A percentile compares a stretch with the other conserved stretches of the same genome.
phyloP scores from a whole-genome alignment of 2,888 invertebrate species.

The Leptura quadrifasciata region DNA sequence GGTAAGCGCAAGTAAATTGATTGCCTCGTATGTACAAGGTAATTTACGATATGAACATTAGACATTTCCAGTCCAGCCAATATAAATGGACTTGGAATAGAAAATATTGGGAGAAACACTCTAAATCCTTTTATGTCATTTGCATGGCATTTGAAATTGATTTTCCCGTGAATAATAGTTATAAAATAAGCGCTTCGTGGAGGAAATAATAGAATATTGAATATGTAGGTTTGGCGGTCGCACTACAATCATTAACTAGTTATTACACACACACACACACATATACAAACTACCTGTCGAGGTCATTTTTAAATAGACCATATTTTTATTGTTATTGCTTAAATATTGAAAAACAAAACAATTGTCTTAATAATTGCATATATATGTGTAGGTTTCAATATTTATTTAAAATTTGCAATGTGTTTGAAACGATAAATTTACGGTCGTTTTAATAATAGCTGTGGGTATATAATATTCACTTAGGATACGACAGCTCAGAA shows the following conservation, averaged over 20 bases:
- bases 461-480: neutral
- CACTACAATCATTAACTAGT: constrained; percentile 54
- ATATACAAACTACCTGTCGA: constrained; percentile 44
- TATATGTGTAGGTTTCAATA: neutral
- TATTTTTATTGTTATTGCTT: constrained; percentile 39
- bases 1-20: neutral
- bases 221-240: constrained; percentile 54
- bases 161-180: constrained; percentile 64
- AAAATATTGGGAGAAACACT: constrained; percentile 51
- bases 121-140: constrained; percentile 66
- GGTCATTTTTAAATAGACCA: constrained; percentile 48
- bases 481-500: too few species aligned
- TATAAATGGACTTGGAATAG: constrained; percentile 48
- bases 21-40: constrained; percentile 53
- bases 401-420: neutral
- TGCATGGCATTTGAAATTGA: constrained; percentile 67
- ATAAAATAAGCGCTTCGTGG: constrained; percentile 53
- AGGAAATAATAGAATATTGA: constrained; percentile 58
- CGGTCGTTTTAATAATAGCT: neutral
- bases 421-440: neutral
- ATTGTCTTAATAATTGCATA: neutral
- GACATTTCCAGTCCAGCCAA: constrained; percentile 48
- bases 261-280: constrained; percentile 45
- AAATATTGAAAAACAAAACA: neutral
- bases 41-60: constrained; percentile 64